Evolutionary conservation across 2,113 vertebrate species (phyloP), one percentile per base, ranked within the genome.

Genomic region (Neodontobutis hainanensis): DNA sequence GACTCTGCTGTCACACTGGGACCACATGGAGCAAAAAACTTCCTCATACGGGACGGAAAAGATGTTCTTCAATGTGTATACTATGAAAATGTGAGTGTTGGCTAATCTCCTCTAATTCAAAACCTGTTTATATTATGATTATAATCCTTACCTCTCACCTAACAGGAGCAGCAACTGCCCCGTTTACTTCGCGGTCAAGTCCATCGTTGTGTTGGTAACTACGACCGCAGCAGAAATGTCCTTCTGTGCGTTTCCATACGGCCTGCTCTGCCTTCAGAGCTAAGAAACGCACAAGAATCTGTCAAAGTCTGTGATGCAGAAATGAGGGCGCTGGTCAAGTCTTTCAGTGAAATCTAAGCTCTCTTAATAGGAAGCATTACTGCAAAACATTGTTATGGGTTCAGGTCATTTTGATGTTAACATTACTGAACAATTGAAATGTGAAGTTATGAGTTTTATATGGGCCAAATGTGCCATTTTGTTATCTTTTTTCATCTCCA

Each of bases 1-100:
- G 96, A 98, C 89, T 99, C 97, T 77, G 96, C 96, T 1, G 96
- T 99, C 63, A 95, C 94, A 40, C 19, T 93, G 61, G 96, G 95
- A 55, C 82, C 68, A 5, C 80, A 93, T 1, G 90, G 94, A 76
- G 94, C 95, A 45, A 99, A 98, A 91, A 93, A 81, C 75, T 98
- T 99, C 86, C 93, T 97, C 73, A 60, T 99, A 88, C 94, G 96
- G 87, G 94, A 98, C 16, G 94, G 94, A 9, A 96, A 94, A 78
- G 88, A 93, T 51, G 89, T 72, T 2, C 86, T 97, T 70, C 90
- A 93, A 35, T 98, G 96, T 44, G 84, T 96, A 45, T 99, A 95
- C 87, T 98, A 95, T 72, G 97, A 98, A 94, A 97, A 92, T 38
- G 97, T 98, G 83, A 95, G 96, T 95, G 1, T 79, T 65, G 80